Conservation (phyloP, 2,888 invertebrate genomes). For the Physocephala rufipes region DNA sequence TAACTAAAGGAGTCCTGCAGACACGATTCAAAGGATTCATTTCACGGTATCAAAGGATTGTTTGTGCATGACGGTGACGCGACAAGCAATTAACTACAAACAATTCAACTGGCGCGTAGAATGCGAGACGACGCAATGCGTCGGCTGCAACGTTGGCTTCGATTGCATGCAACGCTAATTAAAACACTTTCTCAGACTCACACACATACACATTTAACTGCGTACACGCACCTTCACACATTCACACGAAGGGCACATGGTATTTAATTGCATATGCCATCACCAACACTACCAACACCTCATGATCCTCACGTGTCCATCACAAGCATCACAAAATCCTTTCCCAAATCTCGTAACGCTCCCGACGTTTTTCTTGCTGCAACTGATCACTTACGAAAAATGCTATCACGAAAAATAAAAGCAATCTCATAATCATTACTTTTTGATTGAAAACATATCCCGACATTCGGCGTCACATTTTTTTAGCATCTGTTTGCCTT, state of each 20-base stretch:
- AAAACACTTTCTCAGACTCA: conserved; percentile 9
- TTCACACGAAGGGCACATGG: neutral
- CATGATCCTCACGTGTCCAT: too few relatives aligned
- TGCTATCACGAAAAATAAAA: conserved; percentile 17
- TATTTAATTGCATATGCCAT: too few relatives aligned
- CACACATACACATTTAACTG: neutral
- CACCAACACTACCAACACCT: too few relatives aligned
- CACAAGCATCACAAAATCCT: too few relatives aligned
- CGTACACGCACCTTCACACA: neutral
- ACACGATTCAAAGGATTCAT: conserved; percentile 4
- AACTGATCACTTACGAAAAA: neutral
- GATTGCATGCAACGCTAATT: conserved; percentile 29
- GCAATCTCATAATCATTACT: conserved; percentile 19
- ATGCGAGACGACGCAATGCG: conserved; percentile 1
- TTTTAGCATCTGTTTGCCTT: conserved; percentile 32
- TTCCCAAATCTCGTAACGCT: too few relatives aligned
- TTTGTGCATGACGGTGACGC: conserved; percentile 1
- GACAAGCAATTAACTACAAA: conserved; percentile 23
- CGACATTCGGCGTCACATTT: conserved; percentile 1
- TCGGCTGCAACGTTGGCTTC: neutral
- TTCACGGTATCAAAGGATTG: conserved; percentile 3
- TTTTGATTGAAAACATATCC: neutral
- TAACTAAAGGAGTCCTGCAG: neutral
- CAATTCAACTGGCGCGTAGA: conserved; percentile 11
- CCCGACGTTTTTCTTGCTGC: conserved; percentile 15